Evolutionary conservation across 2,113 vertebrate species (phyloP), one percentile per base, ranked within the genome.

Genomic region (Amia ocellicauda): DNA sequence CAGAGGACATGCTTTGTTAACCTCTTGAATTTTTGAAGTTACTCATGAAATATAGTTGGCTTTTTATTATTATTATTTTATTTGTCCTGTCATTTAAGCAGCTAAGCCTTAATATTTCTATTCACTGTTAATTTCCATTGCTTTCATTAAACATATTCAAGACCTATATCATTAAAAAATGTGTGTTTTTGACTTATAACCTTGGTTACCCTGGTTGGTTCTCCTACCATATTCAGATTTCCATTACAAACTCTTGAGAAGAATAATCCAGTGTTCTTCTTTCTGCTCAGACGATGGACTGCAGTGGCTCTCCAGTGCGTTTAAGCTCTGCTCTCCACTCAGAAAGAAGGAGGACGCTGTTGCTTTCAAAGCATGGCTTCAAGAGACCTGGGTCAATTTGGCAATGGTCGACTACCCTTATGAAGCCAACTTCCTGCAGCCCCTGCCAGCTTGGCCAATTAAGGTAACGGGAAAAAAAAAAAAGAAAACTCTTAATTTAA

Each of bases 381-480:
- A 88, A 73, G 94, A 96, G 76, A 97, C 93, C 0, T 99, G 97
- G 96, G 80, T 94, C 40, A 94, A 95, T 28, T 79, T 98, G 84
- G 96, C 96, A 3, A 96, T 98, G 96, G 93, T 95, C 65, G 83
- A 99, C 75, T 99, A 99, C 58, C 97, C 96, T 0, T 98, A 99
- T 2, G 78, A 90, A 65, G 91, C 92, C 2, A 85, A 89, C 72
- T 97, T 99, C 68, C 85, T 99, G 40, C 91, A 97, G 78, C 94
- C 93, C 41, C 89, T 99, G 58, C 96, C 96, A 68, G 86, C 80
- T 20, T 99, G 95, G 95, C 96, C 97, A 26, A 70, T 99, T 72
- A 78, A 93, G 94, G 96, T 98, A 91, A 81, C 31, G 11, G 31
- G 31, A 36, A 36, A 36, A 36, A 36, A 10, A 10, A 36, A 36